Conservation (phyloP, 1,140 invertebrate species). For the Drosophila kepulauana region DNA sequence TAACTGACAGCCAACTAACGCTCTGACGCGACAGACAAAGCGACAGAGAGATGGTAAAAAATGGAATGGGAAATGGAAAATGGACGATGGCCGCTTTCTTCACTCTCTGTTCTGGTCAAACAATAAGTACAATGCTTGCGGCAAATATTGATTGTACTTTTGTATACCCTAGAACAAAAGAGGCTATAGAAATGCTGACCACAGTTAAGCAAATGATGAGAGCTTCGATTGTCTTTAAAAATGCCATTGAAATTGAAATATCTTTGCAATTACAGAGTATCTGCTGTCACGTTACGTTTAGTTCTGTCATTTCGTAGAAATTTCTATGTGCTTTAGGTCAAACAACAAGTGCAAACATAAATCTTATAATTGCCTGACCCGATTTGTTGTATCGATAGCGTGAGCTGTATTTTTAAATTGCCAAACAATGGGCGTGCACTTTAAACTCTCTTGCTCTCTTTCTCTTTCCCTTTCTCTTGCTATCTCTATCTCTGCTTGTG, state of each 20-base stretch:
- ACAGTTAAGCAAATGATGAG: neutral
- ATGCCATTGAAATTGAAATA: neutral
- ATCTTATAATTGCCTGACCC: conserved; percentile 68
- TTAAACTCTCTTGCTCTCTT: conserved; percentile 19
- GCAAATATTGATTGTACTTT: conserved; percentile 62
- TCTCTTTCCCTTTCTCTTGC: neutral
- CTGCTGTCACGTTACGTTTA: neutral
- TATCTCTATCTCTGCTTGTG: neutral
- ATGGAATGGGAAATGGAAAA: conserved; percentile 28
- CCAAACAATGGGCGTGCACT: conserved; percentile 50
- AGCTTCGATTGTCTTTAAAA: neutral
- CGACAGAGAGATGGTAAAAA: neutral
- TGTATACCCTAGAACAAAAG: conserved; percentile 12
- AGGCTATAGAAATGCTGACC: neutral
- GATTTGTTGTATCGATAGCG: conserved; percentile 47
- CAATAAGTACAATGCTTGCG: conserved; percentile 59
- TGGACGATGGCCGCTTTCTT: conserved; percentile 20
- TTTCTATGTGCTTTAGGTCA: conserved; percentile 10
- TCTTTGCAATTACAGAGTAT: neutral
- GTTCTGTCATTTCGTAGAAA: conserved; percentile 1
- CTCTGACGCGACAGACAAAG: neutral
- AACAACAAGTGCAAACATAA: conserved; percentile 54
- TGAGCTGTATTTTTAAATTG: conserved; percentile 35
- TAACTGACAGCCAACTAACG: conserved; percentile 36
- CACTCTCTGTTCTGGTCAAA: neutral